phyloP scores from a whole-genome alignment of 2,888 invertebrate species.

The Unio delphinus region DNA sequence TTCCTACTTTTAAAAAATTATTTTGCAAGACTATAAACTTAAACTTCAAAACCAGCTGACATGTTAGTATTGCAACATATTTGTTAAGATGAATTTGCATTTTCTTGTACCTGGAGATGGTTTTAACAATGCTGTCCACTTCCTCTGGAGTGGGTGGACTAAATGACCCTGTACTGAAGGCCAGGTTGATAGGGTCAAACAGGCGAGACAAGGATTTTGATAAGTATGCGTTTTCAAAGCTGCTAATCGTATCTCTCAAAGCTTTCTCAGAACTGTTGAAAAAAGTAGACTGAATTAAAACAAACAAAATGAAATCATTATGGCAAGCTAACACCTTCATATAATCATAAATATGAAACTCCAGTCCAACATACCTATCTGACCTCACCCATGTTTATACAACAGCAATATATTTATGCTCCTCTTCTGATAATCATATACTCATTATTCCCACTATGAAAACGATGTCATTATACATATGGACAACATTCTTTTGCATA shows the following conservation, averaged over 20 bases:
- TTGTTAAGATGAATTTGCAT: neutral
- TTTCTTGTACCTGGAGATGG: conserved; percentile 67
- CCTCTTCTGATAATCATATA: no score
- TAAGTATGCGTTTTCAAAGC: conserved; percentile 88
- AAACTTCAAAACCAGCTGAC: neutral
- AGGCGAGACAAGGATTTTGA: conserved; percentile 87
- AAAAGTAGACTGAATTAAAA: neutral
- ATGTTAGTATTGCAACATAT: neutral
- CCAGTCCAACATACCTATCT: no score
- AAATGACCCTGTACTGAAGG: conserved; percentile 80
- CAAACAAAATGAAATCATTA: neutral
- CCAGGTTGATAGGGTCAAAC: conserved; percentile 87
- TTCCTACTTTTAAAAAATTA: no score
- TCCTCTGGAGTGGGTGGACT: conserved; percentile 83
- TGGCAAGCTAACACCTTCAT: neutral
- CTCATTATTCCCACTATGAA: no score
- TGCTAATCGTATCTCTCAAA: conserved; percentile 74
- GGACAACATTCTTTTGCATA: no score
- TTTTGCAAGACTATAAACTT: no score
- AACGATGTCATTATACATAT: no score
- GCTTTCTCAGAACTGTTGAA: conserved; percentile 71
- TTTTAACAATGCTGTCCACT: conserved; percentile 78
- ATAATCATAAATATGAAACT: no score
- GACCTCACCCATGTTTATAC: no score
- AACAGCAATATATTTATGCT: no score